Base-by-base conservation (phyloP, 2,888 invertebrate genomes). In the Nomada goodeniana region DNA sequence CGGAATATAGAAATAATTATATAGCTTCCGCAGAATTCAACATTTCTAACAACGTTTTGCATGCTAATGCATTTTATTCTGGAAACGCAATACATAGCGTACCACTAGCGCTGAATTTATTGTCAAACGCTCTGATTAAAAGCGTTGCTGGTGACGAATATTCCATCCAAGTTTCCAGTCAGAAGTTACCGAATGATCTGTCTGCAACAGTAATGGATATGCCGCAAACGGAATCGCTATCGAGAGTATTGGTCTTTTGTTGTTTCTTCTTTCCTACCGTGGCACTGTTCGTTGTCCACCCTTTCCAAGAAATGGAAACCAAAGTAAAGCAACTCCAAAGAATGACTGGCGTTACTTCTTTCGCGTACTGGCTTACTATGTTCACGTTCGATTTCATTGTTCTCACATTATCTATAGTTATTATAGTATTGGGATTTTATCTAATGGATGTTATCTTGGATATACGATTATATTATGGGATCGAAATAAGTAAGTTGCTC, bases 281-380 rank as follows among this genome's bases (percentile, higher is more conserved):
- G 0, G 94, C 95, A 0, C 94, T 95, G 86, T 95, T 95, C 81
- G 94, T 96, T 1, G 92, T 95, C 0, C 95, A 97, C 75, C 96
- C 96, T 4, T 95, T 96, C 85, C 94, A 94, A 72, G 97, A 97
- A 93, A 94, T 95, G 13, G 91, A 92, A 9, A 94, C 95, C 1
- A 96, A 96, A 69, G 94, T 97, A 52, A 96, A 96, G 42, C 96
- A 96, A 87, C 91, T 97, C 53, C 97, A 97, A 93, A 92, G 95
- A 36, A 96, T 96, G 96, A 94, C 96, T 0, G 96, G 97, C 4
- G 95, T 96, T 42, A 94, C 95, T 0, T 94, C 95, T 0, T 87
- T 92, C 15, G 93, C 95, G 11, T 96, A 96, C 92, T 97, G 97
- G 97, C 57, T 94, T 2, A 94, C 95, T 5, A 95, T 95, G 69